Base-by-base conservation (phyloP, 2,797 vertebrate species). In the Distichodus sexfasciatus region DNA sequence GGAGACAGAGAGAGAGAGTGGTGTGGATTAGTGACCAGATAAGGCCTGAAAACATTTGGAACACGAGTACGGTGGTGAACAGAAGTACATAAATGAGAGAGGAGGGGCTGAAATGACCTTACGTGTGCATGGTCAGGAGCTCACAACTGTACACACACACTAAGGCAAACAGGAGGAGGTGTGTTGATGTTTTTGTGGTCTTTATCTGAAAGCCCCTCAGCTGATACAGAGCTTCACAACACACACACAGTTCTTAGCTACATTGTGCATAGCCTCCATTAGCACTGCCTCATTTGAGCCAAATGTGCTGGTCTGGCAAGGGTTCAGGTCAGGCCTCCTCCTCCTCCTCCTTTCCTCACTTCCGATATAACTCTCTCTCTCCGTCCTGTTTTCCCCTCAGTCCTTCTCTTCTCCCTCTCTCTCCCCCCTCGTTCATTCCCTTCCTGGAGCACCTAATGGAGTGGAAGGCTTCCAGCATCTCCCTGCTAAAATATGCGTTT, bases 251-350 rank as follows among this genome's bases (percentile, higher is more conserved):
- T 69, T 72, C 55, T 68, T 67, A 72, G 60, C 71, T 77, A 74
- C 71, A n/a, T n/a, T 67, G 69, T 71, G 71, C 71, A 76, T 66
- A 66, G 68, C 74, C 65, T 79, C 67, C 75, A 80, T 76, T 79
- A 79, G 73, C 60, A 72, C 57, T 60, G 76, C 61, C 75, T 81
- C 76, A 81, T 81, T 82, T 80, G 66, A 67, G 62, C 74, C 78
- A 66, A 79, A 79, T 80, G 76, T 69, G 71, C 72, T 68, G 74
- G 71, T 46, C 73, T 76, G 70, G 66, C 76, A 75, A 71, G 24
- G 14, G 3, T 59, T 62, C 58, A 44, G 57, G 51, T 61, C 58
- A 43, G 5, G 23, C 36, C 51, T 69, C 60, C 35, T 24, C 26
- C 38, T 38, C 26, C 21, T 7, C 19, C 23, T 71, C 23, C 15